Evolutionary conservation across 2,113 vertebrate species (phyloP), one percentile per base, ranked within the genome.

Genomic region (Polyodon spathula): DNA sequence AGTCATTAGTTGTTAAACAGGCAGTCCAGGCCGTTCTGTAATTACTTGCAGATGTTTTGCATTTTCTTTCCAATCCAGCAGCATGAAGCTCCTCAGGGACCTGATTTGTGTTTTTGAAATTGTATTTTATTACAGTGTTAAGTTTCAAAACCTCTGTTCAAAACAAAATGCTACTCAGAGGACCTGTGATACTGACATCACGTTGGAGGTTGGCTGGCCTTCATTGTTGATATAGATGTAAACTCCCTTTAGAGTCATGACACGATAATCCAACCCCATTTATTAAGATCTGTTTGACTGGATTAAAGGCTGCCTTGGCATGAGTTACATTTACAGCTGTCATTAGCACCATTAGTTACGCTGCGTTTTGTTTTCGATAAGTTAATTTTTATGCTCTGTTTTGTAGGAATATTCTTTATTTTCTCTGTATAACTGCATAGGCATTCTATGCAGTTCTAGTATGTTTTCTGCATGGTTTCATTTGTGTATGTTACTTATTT

Each of bases 11-110:
- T 84, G 83, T 86, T 85, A 74, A 78, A 83, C 76, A 73, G 61
- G 65, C 73, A 81, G 70, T 80, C 69, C 76, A 77, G 73, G 68
- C 80, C 76, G 67, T 78, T 84, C 77, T 88, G 42, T 69, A 86
- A 89, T 86, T 86, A 79, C 78, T 81, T 83, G 68, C 89, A 89
- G 88, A 87, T 90, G 88, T 81, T 74, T 74, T 71, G 74, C 76
- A 70, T 82, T 79, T 79, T 78, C 71, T 75, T 81, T 86, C 82
- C 78, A 84, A 72, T 79, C 73, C 79, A 81, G 78, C 84, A 81
- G 79, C 76, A 81, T 75, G 83, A 78, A 83, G 73, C 52, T 63
- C 57, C 60, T 56, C 48, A 52, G 64, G 51, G 65, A 40, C 38
- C 43, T 52, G 43, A 56, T 59, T 59, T 5, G 55, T 68, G 48